Base-by-base conservation (phyloP, 1,140 invertebrate genomes). In the Polypedilum pembai region DNA sequence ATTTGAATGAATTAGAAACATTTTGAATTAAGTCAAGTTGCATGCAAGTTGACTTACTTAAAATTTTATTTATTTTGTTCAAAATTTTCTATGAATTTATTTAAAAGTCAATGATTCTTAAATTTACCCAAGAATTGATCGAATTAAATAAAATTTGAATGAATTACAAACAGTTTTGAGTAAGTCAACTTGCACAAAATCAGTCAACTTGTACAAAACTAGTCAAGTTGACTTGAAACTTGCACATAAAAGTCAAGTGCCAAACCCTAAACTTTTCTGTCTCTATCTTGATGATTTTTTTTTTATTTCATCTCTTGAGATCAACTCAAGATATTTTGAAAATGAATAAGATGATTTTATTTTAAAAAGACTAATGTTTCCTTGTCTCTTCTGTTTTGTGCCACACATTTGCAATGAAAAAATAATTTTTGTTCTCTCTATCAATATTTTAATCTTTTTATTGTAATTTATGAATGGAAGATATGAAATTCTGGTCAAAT, bases 401-500 rank as follows among this genome's bases (percentile, higher is more conserved):
- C n/a, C 15, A 15, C 12, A 12, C n/a, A 56, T 56, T 45, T 8
- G 41, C 41, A 45, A n/a, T n/a, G n/a, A n/a, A n/a, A n/a, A n/a
- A n/a, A n/a, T n/a, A 45, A 15, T 45, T 56, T 56, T 56, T n/a
- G n/a, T n/a, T 56, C 45, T 56, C 45, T 56, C 45, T 56, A 33
- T 33, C 24, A 33, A 33, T 33, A 33, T 33, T 33, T 33, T 33
- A 12, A 56, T 56, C n/a, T 56, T 12, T n/a, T 56, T 56, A n/a
- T 12, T 56, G 12, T 12, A 56, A 56, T 12, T 56, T 12, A 56
- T 56, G 8, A 12, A 45, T 45, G 8, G 15, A 45, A 8, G 15
- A 56, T 56, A n/a, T 56, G 45, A 56, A 56, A 56, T 56, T 56
- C 45, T 56, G 45, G 45, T 56, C 45, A 56, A 56, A 56, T 56